Evolutionary conservation across 2,797 vertebrate genomes (phyloP), one percentile per base, ranked within the genome.

Genomic region (Diglossa cyanea): DNA sequence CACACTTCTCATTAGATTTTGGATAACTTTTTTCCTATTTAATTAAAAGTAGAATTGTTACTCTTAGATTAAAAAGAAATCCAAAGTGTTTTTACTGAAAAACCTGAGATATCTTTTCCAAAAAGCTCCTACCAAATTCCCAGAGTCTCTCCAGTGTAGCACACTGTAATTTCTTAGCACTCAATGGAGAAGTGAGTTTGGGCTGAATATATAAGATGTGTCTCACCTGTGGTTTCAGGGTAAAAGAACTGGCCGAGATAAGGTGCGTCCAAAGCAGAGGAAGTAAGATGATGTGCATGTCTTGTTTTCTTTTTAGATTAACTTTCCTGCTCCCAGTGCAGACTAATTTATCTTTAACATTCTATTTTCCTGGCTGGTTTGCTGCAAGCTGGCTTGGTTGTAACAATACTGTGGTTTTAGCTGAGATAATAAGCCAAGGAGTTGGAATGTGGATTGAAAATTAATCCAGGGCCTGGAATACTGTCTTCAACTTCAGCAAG

Each of bases 181-280:
- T 61, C 74, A 10, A 0, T 53, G 57, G 53, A 85, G 80, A 54
- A 53, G 16, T 17, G 17, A 11, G 2, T 50, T 77, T 67, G 65
- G 83, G 65, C 81, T 80, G 57, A 31, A 54, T 51, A 11, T 54
- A 23, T 89, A 33, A 96, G 86, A 30, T 81, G 0, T 91, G 65
- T 96, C 88, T 97, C 84, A 58, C 94, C 92, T 95, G 88, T 96
- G 96, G 92, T 96, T 99, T 96, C 98, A 99, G 99, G 98, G 97
- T 97, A 98, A 98, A 97, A 98, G 97, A 94, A 95, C 97, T 96
- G 97, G 97, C 96, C 96, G 96, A 97, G 98, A 98, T 98, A 98
- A 98, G 98, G 98, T 98, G 98, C 97, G 98, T 98, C 98, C 97
- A 86, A 95, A 88, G 76, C 92, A 94, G 82, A 97, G 97, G 97